Evolutionary conservation across 2,797 vertebrate species (phyloP), one percentile per base, ranked within the genome.

Genomic region (Gymnothorax reevesii): DNA sequence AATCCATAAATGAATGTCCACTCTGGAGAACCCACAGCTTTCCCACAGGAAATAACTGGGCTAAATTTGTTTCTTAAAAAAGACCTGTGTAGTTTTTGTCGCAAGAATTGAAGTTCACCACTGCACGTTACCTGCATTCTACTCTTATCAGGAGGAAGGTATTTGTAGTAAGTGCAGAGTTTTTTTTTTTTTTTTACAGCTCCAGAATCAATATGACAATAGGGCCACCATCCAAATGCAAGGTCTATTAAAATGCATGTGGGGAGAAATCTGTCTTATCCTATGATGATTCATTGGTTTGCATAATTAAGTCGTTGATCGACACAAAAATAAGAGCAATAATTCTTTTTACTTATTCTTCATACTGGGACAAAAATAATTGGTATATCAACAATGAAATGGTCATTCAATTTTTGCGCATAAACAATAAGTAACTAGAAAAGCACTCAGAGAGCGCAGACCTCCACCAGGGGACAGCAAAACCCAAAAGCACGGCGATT

Each of bases 11-110:
- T 93, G 75, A 54, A 85, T 25, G 82, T 60, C 60, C 66, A 84
- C 94, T 91, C 87, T 91, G 92, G 88, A 92, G 91, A 73, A 83
- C 88, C 90, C 91, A 91, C 52, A 92, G 92, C 90, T 92, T 92
- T 94, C 60, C 93, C 94, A 89, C 90, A 91, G 93, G 91, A 93
- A 92, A 93, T 91, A 91, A 91, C 90, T 15, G 85, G 88, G 90
- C 92, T 92, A 95, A 95, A 95, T 93, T 90, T 94, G 89, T 95
- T 94, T 94, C 94, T 94, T 94, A 94, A 93, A 91, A 42, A 42
- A 2, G 33, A 42, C 2, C 33, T 42, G 33, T 42, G 1, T 42
- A 2, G 33, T 42, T 42, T 42, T 42, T 1, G 33, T 42, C 33
- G 2, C 33, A 42, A 42, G 89, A 88, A 91, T 89, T 89, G 88